Percentiles rank a stretch among this genome's conserved stretches.
Evolutionary conservation across 1,140 invertebrate species (phyloP).

Genomic region (Prorops nasuta): DNA sequence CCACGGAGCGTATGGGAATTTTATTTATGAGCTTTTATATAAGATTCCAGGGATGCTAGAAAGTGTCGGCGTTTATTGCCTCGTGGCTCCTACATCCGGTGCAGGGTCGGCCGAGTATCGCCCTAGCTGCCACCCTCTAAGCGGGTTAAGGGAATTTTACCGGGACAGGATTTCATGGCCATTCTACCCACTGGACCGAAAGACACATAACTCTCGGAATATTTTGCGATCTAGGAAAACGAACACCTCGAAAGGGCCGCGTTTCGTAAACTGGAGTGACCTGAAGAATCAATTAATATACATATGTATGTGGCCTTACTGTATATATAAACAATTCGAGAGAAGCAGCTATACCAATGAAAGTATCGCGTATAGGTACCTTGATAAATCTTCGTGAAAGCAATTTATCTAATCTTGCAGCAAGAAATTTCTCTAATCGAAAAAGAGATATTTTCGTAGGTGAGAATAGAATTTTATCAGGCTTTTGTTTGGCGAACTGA

Average conservation of each 20-base stretch:
- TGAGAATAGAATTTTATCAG: too few relatives aligned
- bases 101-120: not conserved
- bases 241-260: too few relatives aligned
- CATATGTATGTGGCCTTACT: too few relatives aligned
- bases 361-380: too few relatives aligned
- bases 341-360: too few relatives aligned
- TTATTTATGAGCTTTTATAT: slow-evolving; percentile 42
- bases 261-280: slow-evolving; percentile 11
- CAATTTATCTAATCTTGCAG: too few relatives aligned
- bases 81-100: slow-evolving; percentile 7
- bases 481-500: too few relatives aligned
- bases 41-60: slow-evolving; percentile 28
- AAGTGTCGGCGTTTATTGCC: slow-evolving; percentile 34
- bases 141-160: slow-evolving; percentile 23
- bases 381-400: too few relatives aligned
- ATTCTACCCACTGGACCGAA: slow-evolving; percentile 18
- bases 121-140: slow-evolving; percentile 2
- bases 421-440: too few relatives aligned
- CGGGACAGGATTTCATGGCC: slow-evolving; percentile 19
- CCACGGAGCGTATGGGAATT: slow-evolving; percentile 29
- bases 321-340: too few relatives aligned
- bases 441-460: too few relatives aligned
- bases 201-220: slow-evolving; percentile 22
- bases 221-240: slow-evolving; percentile 21
- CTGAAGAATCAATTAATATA: not conserved